Evolutionary conservation across 2,888 invertebrate species (phyloP).

Genomic region (Catocala fraxini): DNA sequence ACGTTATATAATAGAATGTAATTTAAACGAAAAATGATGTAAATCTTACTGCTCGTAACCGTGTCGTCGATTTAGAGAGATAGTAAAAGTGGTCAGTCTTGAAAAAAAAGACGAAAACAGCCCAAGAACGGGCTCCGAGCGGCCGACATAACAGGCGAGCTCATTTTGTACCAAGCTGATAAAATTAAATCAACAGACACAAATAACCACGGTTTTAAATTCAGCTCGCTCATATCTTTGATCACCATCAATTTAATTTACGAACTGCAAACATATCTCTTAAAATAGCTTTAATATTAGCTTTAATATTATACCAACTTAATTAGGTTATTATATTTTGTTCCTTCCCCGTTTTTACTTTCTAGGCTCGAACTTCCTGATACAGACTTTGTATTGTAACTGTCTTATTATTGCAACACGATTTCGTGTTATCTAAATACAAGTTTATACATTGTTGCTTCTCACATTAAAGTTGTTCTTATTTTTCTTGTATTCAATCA

Average conservation of each 20-base stretch:
- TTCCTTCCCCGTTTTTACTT: too few relatives aligned
- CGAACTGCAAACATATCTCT: too few relatives aligned
- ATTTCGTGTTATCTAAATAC: too few relatives aligned
- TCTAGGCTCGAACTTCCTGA: too few relatives aligned
- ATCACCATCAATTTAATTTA: too few relatives aligned
- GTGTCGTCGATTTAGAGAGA: slow-evolving; percentile 60
- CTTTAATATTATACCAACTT: too few relatives aligned
- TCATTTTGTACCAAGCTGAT: slow-evolving; percentile 24
- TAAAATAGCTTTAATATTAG: too few relatives aligned
- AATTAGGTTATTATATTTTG: too few relatives aligned
- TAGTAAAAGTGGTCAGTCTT: slow-evolving; percentile 75
- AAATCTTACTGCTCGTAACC: slow-evolving; percentile 56
- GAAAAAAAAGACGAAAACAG: slow-evolving; percentile 58
- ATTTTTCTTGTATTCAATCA: slow-evolving; percentile 26
- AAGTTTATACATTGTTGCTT: too few relatives aligned
- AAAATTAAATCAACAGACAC: slow-evolving; percentile 22
- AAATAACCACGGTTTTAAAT: not conserved
- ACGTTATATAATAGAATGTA: slow-evolving; percentile 55
- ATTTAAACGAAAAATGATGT: slow-evolving; percentile 57
- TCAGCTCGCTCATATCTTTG: not conserved
- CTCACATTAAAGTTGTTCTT: not conserved
- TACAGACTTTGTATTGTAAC: too few relatives aligned
- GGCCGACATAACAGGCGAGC: slow-evolving; percentile 55
- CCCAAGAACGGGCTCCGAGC: slow-evolving; percentile 38
- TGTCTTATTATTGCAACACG: too few relatives aligned